Conservation (phyloP, 2,888 invertebrate genomes). For the Metopia argyrocephala region DNA sequence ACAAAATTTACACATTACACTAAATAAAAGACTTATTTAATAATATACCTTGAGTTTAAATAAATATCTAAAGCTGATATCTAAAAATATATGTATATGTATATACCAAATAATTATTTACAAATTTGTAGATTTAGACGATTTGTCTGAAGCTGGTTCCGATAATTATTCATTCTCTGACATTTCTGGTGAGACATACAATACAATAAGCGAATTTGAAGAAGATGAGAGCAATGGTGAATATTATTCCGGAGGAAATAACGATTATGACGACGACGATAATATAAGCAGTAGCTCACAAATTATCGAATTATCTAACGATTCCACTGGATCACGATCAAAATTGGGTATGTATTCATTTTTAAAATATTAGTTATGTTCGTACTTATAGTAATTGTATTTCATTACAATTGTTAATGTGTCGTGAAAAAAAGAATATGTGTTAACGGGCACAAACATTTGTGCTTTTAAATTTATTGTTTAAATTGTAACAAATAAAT, state of each 20-base stretch:
- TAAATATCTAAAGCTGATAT: too few species aligned
- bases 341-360: slow-evolving; percentile 62
- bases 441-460: too few species aligned
- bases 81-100: too few species aligned
- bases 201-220: slow-evolving; percentile 62
- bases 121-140: slow-evolving; percentile 57
- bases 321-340: slow-evolving; percentile 62
- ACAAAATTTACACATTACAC: too few species aligned
- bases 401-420: slow-evolving; percentile 55
- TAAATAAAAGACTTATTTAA: too few species aligned
- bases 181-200: slow-evolving; percentile 65
- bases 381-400: background rate
- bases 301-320: slow-evolving; percentile 67
- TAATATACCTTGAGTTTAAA: too few species aligned
- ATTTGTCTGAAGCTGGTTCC: slow-evolving; percentile 58
- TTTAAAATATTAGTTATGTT: background rate
- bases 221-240: slow-evolving; percentile 45
- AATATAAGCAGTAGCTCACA: slow-evolving; percentile 43
- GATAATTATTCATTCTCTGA: slow-evolving; percentile 65
- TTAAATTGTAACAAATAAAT: background rate
- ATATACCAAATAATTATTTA: background rate
- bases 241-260: slow-evolving; percentile 40
- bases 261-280: slow-evolving; percentile 37
- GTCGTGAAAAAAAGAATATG: background rate
- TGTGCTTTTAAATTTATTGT: background rate